A percentile compares a stretch with the other conserved stretches of the same genome.
Conservation (phyloP, 2,888 invertebrate genomes). For the Ennomos fuscantarius region DNA sequence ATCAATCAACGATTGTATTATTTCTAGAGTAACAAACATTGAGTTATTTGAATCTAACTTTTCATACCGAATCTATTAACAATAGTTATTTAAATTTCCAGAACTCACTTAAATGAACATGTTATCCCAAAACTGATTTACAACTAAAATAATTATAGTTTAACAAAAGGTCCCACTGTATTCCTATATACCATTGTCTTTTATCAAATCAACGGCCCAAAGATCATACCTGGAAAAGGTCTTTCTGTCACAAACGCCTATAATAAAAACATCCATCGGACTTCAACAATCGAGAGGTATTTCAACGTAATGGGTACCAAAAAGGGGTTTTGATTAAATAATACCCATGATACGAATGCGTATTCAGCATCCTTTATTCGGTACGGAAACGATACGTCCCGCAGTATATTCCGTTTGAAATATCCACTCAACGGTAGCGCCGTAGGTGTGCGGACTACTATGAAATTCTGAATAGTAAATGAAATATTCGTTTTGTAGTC, state of each 20-base stretch:
- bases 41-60: too few species aligned
- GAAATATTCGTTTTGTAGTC: slow-evolving; percentile 13
- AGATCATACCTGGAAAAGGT: neutral
- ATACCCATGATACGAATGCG: slow-evolving; percentile 12
- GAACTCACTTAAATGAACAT: too few species aligned
- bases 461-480: slow-evolving; percentile 19
- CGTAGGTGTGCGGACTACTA: slow-evolving; percentile 7
- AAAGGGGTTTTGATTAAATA: slow-evolving; percentile 18
- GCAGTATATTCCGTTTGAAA: slow-evolving; percentile 19
- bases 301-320: slow-evolving; percentile 10
- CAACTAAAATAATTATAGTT: too few species aligned
- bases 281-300: slow-evolving; percentile 8
- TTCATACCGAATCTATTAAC: too few species aligned
- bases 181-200: neutral
- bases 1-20: too few species aligned
- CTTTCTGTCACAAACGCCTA: neutral
- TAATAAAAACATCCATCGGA: slow-evolving; percentile 13
- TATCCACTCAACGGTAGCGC: slow-evolving; percentile 14
- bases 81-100: too few species aligned
- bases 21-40: too few species aligned
- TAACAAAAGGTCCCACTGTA: too few species aligned
- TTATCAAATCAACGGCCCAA: neutral
- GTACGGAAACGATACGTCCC: slow-evolving; percentile 17
- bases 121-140: too few species aligned
- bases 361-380: slow-evolving; percentile 13